Base-by-base conservation (phyloP, 1,140 invertebrate species). In the Vanessa atalanta region DNA sequence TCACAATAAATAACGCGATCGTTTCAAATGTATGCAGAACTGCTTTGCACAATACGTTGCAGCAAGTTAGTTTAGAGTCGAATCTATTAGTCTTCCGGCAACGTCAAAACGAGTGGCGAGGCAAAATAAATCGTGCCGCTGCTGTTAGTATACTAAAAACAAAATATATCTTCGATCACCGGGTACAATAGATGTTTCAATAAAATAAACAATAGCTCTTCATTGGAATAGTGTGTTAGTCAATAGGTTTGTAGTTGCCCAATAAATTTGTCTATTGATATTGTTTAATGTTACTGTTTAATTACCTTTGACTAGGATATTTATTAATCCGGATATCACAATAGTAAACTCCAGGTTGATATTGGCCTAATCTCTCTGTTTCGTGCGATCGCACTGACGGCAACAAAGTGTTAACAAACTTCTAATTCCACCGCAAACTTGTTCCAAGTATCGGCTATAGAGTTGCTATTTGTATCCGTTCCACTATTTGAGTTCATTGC, bases 281-380 rank as follows among this genome's bases (percentile, higher is more conserved):
- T 20, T 31, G 26, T 31, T 31, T 31, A 31, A 31, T 31, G 26
- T 4, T 31, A 31, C 0, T 20, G 20, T 20, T 20, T 20, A 20
- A 0, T 31, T 31, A 31, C 26, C 26, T 31, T 31, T 2, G 6
- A 31, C 26, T 31, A 31, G 26, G 3, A 31, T 31, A 31, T 31
- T 31, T 43, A 43, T 43, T 7, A 4, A 37, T 37, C 3, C 31
- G 3, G 3, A 37, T 13, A 9, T 8, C 20, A 48, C 15, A 65
- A 65, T 0, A n/a, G 8, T 53, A n/a, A 53, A 15, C 53, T 15
- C n/a, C 31, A 70, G 43, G 47, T 72, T 72, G 68, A 76, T 76
- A 77, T 77, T 77, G 63, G 75, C 67, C 73, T 66, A 73, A 73
- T 77, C 73, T 68, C n/a, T 65, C 53, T 47, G 50, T 48, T 63